These are phyloP conservation scores for Pygoscelis adeliae DNA, from an alignment of 2,113 vertebrate genomes.

Conservation along the genomic window DNA sequence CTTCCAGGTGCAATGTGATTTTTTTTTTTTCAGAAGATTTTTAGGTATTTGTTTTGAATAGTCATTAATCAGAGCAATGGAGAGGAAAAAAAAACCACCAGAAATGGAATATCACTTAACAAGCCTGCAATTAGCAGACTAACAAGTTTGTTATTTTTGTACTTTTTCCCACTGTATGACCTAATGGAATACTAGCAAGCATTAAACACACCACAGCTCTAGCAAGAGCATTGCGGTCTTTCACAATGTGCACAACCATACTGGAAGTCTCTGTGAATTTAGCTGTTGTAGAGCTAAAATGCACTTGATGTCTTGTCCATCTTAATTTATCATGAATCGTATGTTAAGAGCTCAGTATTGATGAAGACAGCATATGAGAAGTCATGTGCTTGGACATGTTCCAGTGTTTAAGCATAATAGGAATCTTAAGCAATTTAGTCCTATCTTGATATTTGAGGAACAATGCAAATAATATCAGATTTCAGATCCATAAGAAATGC, in stretches of 20 bases:
- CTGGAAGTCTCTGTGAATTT: slow-evolving; percentile 70
- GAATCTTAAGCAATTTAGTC: slow-evolving; percentile 53
- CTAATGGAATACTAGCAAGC: slow-evolving; percentile 40
- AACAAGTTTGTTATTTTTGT: slow-evolving; percentile 77
- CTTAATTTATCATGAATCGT: slow-evolving; percentile 67
- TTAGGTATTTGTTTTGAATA: slow-evolving; percentile 12
- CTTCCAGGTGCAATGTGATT: neutral
- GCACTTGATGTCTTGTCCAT: slow-evolving; percentile 74
- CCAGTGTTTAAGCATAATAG: slow-evolving; percentile 57
- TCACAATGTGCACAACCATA: neutral
- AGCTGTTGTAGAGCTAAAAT: slow-evolving; percentile 70
- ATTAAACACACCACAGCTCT: neutral
- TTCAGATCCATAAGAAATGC: neutral
- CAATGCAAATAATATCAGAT: slow-evolving; percentile 57
- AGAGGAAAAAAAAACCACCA: neutral
- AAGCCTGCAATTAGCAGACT: slow-evolving; percentile 72
- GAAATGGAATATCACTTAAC: slow-evolving; percentile 71
- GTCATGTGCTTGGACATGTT: slow-evolving; percentile 55
- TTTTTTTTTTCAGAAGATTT: neutral
- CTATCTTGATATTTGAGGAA: slow-evolving; percentile 58
- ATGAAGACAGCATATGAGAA: slow-evolving; percentile 68
- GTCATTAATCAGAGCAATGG: slow-evolving; percentile 61
- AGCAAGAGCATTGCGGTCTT: slow-evolving; percentile 36
- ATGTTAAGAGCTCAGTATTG: slow-evolving; percentile 50
- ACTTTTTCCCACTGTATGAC: slow-evolving; percentile 72